A percentile compares a stretch with the other conserved stretches of the same genome.
Evolutionary conservation across 2,797 vertebrate species (phyloP).

Genomic region (Ptychobarbus kaznakovi): DNA sequence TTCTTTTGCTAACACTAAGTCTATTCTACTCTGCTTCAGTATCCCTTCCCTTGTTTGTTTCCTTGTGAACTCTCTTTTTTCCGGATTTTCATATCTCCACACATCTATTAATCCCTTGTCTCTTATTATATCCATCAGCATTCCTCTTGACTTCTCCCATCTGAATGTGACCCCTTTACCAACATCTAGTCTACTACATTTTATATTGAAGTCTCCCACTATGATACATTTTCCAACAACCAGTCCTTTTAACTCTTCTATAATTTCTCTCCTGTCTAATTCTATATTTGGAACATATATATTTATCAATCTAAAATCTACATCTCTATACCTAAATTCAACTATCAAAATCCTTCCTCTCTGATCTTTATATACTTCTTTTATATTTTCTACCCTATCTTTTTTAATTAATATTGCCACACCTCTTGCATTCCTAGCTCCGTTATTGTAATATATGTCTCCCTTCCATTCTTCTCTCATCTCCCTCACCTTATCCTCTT

Average conservation of each 20-base stretch:
- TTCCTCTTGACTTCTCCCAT: background rate
- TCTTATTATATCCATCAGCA: background rate
- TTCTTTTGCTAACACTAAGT: background rate
- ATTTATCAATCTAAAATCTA: background rate
- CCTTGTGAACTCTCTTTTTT: background rate
- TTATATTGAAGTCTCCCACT: no score
- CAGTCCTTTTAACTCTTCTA: no score
- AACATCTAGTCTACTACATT: background rate
- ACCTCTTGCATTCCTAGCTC: no score
- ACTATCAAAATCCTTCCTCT: background rate
- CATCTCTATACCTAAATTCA: background rate
- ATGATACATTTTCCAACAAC: no score
- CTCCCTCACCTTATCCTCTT: background rate
- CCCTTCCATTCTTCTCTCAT: background rate
- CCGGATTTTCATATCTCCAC: constrained; percentile 3
- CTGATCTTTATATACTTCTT: background rate
- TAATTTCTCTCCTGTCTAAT: no score
- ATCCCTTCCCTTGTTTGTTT: background rate
- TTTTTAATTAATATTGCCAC: no score
- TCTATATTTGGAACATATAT: no score
- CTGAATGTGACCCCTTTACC: background rate
- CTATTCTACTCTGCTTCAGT: constrained; percentile 3
- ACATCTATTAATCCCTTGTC: background rate
- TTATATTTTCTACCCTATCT: no score
- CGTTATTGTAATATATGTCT: background rate